Evolutionary conservation across 2,888 invertebrate genomes (phyloP).

Genomic region (Eretmocerus hayati): DNA sequence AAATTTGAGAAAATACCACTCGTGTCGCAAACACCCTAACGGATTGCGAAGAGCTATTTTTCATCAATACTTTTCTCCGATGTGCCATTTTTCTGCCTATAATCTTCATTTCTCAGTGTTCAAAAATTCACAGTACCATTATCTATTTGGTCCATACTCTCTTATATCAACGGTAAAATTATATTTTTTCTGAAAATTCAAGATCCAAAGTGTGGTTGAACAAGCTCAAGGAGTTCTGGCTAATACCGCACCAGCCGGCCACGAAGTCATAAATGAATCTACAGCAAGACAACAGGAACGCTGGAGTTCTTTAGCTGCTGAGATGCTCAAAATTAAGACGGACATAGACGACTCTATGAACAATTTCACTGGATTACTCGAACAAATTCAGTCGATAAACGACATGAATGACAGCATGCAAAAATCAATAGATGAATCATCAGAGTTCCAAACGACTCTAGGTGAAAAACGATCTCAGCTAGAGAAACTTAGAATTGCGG

Average conservation of each 20-base stretch:
- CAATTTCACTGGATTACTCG: constrained; percentile 84
- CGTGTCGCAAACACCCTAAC: no score
- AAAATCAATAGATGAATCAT: constrained; percentile 63
- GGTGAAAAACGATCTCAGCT: constrained; percentile 80
- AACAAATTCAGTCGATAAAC: constrained; percentile 78
- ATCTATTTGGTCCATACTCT: no score
- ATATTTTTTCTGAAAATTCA: neutral
- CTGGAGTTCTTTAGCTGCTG: constrained; percentile 80
- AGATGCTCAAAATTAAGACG: constrained; percentile 85
- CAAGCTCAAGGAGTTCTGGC: constrained; percentile 83
- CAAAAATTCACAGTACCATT: no score
- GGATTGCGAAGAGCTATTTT: no score
- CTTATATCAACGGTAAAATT: neutral
- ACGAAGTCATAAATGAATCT: constrained; percentile 77
- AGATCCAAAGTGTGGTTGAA: constrained; percentile 73
- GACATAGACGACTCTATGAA: constrained; percentile 82
- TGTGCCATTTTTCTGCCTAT: no score
- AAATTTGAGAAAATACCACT: no score
- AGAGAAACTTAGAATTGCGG: constrained; percentile 75
- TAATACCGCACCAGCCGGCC: constrained; percentile 84
- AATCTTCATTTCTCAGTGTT: no score
- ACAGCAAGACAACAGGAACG: constrained; percentile 78
- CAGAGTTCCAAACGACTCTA: constrained; percentile 71
- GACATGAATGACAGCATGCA: constrained; percentile 77
- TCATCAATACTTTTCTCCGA: no score